Conservation (phyloP, 1,140 invertebrate genomes). For the Micrasema minimum region DNA sequence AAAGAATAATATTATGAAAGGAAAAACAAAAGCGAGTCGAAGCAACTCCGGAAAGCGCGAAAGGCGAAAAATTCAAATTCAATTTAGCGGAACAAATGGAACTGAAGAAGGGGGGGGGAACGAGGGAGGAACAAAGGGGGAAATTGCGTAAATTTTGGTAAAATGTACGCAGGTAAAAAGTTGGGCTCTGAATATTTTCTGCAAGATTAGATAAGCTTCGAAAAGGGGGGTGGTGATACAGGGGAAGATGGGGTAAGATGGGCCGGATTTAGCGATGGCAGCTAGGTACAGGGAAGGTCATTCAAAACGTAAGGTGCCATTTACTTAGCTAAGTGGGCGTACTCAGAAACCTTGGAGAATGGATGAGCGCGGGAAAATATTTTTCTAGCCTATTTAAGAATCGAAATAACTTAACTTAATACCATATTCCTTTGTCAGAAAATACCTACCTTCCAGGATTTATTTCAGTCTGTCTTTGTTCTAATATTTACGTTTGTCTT, state of each 20-base stretch:
- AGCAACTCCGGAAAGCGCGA: slow-evolving; percentile 23
- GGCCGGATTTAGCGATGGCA: neutral
- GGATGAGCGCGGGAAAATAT: too few species aligned
- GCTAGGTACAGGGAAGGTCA: too few species aligned
- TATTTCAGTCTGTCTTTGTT: too few species aligned
- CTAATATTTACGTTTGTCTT: too few species aligned
- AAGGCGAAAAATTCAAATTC: slow-evolving; percentile 52
- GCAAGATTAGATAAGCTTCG: slow-evolving; percentile 37
- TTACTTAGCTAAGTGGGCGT: too few species aligned
- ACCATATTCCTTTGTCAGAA: too few species aligned
- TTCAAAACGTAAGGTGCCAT: too few species aligned
- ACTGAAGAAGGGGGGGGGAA: slow-evolving; percentile 26
- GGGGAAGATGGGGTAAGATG: neutral
- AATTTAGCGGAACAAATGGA: slow-evolving; percentile 53
- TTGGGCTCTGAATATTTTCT: slow-evolving; percentile 37
- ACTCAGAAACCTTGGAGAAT: too few species aligned
- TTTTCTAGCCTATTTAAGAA: too few species aligned
- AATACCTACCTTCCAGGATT: too few species aligned
- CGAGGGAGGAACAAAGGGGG: slow-evolving; percentile 4
- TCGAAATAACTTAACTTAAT: too few species aligned
- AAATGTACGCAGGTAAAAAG: slow-evolving; percentile 45
- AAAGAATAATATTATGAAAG: slow-evolving; percentile 28
- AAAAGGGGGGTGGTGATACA: neutral
- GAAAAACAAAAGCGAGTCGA: slow-evolving; percentile 29
- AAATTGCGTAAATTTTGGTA: slow-evolving; percentile 51